Evolutionary conservation across 2,888 invertebrate genomes (phyloP), one percentile per base, ranked within the genome.

Genomic region (Lypha dubia): DNA sequence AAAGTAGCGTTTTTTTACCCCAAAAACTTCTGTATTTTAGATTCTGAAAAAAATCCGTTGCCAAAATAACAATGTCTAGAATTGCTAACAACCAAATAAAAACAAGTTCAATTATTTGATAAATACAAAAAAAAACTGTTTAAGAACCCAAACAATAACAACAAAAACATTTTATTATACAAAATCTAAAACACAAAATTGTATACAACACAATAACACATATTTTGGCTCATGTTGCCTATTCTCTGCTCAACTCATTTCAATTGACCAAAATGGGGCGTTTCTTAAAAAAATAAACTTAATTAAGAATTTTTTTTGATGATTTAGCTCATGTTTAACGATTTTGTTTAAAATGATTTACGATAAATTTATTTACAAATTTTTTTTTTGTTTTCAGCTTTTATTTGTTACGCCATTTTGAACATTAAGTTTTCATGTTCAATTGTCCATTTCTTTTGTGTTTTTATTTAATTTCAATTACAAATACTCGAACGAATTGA

Each of bases 31-130:
- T 67, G 41, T 53, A 22, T 1, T 46, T 22, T 60, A 15, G 20
- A 22, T 58, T n/a, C n/a, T 28, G 24, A 0, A 44, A 70, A 71
- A 56, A 41, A 46, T 56, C 4, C 51, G 22, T 28, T 70, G 76
- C 58, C 67, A 77, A 77, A 58, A 60, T 49, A 49, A 32, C 17
- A 67, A 51, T 58, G 49, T 41, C 8, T 28, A 22, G 51, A 79
- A 60, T 49, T 60, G 49, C 60, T 51, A 60, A 32, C 32, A 70
- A 32, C n/a, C n/a, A 51, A 62, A 8, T 17, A 28, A 56, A 65
- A 80, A 73, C 79, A 73, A 80, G 65, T 80, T 73, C 58, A 73
- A 73, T 73, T 70, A 70, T 70, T 70, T 15, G 3, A 67, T 58
- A 24, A 76, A 58, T 20, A 13, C 15, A 24, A 74, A 65, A 7